A percentile compares a stretch with the other conserved stretches of the same genome.
Conservation (phyloP, 2,797 vertebrate genomes). For the Jordanella pulchra region DNA sequence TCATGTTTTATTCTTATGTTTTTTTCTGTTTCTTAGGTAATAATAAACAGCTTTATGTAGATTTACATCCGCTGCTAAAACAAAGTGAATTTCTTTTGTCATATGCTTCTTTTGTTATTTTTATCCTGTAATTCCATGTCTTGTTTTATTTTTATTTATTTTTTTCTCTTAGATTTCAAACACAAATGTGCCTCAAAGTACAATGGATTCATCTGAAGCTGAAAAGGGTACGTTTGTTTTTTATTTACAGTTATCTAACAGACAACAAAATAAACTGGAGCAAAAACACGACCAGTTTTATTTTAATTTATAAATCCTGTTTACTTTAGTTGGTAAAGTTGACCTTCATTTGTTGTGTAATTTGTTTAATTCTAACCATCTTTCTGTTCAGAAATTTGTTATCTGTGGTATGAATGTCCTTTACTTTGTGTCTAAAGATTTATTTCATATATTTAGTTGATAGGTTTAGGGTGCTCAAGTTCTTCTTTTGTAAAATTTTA, state of each 20-base stretch:
- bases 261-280: background rate
- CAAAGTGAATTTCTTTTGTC: too few species aligned
- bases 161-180: conserved; percentile 60
- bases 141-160: background rate
- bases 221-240: conserved; percentile 59
- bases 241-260: too few species aligned
- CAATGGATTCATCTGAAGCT: conserved; percentile 55
- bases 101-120: background rate
- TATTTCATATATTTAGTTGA: too few species aligned
- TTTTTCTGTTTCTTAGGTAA: background rate
- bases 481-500: too few species aligned
- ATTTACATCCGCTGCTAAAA: background rate
- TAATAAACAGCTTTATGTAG: background rate
- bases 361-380: background rate
- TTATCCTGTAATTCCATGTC: background rate
- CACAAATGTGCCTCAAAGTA: conserved; percentile 36
- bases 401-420: too few species aligned
- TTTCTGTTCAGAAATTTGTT: background rate
- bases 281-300: background rate
- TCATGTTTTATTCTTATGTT: background rate
- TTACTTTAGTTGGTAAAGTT: background rate
- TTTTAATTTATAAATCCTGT: background rate
- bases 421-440: too few species aligned
- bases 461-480: too few species aligned
- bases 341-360: background rate